phyloP scores from a whole-genome alignment of 2,113 vertebrate genomes.

The Zosterops lateralis region DNA sequence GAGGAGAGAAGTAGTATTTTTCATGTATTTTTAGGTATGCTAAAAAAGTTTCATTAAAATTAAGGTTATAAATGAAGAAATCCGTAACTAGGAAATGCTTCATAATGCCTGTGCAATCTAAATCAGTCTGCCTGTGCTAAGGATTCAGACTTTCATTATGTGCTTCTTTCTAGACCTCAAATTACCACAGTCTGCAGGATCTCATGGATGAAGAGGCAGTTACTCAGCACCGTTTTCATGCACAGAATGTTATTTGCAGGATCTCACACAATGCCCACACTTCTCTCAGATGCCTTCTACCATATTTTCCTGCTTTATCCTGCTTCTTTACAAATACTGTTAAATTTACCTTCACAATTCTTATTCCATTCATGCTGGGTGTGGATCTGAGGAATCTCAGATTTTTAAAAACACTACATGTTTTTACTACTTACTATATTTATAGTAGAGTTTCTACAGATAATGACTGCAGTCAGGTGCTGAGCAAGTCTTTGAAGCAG shows the following conservation, averaged over 20 bases:
- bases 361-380: background rate
- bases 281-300: constrained; percentile 1
- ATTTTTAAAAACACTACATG: background rate
- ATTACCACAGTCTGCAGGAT: background rate
- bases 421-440: background rate
- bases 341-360: constrained; percentile 28
- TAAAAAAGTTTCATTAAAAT: background rate
- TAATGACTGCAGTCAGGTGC: background rate
- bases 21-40: background rate
- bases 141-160: background rate
- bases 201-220: background rate
- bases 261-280: constrained; percentile 23
- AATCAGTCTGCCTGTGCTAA: background rate
- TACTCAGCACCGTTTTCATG: background rate
- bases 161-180: background rate
- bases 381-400: background rate
- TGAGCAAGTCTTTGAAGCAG: background rate
- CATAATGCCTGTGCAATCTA: background rate
- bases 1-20: background rate
- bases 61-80: background rate
- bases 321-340: constrained; percentile 5
- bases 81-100: background rate
- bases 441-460: background rate
- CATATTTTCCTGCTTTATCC: constrained; percentile 4
- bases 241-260: constrained; percentile 35